Evolutionary conservation across 2,888 invertebrate genomes (phyloP).

Genomic region (Aphodius sticticus): DNA sequence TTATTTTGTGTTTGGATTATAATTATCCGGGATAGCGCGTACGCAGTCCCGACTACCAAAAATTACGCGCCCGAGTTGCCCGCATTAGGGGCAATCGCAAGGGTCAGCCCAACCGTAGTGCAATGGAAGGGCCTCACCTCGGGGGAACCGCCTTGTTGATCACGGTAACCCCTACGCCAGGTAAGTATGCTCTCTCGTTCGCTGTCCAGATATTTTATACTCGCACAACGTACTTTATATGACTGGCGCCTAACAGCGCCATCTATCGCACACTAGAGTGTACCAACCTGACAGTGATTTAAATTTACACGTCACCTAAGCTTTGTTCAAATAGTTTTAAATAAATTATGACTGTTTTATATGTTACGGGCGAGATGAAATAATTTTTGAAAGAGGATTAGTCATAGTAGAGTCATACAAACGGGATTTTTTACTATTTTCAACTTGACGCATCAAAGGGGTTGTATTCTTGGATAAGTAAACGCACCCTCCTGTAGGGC

Average conservation of each 20-base stretch:
- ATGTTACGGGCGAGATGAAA: not conserved
- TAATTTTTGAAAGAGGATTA: not conserved
- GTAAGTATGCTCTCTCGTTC: conserved; percentile 46
- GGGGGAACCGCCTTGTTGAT: conserved; percentile 69
- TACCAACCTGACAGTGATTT: not conserved
- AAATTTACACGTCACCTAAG: not conserved
- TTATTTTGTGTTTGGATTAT: not conserved
- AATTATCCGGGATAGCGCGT: conserved; percentile 64
- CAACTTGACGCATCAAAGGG: not conserved
- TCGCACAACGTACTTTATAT: not conserved
- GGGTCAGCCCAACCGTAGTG: conserved; percentile 73
- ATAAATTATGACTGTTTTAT: not conserved
- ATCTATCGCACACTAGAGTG: not conserved
- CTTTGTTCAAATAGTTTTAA: not conserved
- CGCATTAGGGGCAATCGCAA: conserved; percentile 74
- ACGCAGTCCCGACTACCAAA: conserved; percentile 72
- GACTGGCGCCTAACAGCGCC: not conserved
- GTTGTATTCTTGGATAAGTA: not conserved
- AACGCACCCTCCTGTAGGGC: not conserved
- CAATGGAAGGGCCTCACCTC: conserved; percentile 74
- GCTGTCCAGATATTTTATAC: not conserved
- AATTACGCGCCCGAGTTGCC: conserved; percentile 71
- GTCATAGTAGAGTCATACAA: too few relatives aligned
- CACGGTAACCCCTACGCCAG: conserved; percentile 66
- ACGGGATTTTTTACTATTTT: too few relatives aligned